Evolutionary conservation across 2,797 vertebrate species (phyloP).

Genomic region (Loris lydekkerianus): DNA sequence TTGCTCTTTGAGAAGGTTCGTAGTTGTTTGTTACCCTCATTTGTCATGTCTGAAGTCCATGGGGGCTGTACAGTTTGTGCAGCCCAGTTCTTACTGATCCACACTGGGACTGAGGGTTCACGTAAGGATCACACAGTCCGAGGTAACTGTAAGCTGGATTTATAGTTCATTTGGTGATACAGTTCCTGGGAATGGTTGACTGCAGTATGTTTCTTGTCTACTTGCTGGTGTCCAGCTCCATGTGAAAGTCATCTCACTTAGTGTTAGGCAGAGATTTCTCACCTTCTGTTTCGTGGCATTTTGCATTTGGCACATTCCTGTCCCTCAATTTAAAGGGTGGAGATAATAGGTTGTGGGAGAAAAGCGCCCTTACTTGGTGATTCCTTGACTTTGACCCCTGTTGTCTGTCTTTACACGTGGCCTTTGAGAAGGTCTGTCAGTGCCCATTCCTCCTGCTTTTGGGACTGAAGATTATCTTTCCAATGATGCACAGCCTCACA

Average conservation of each 20-base stretch:
- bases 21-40: not conserved
- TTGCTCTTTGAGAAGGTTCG: not conserved
- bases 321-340: not conserved
- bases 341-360: not conserved
- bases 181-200: not conserved
- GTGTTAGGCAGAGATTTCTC: not conserved
- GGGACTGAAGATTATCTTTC: not conserved
- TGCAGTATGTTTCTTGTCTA: not conserved
- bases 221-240: not conserved
- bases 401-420: not conserved
- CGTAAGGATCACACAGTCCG: not conserved
- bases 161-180: not conserved
- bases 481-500: not conserved
- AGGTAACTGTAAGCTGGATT: not conserved
- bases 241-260: not conserved
- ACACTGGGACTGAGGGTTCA: not conserved
- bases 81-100: too few species aligned
- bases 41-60: not conserved
- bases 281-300: not conserved
- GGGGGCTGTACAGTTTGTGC: not conserved
- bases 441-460: not conserved
- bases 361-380: not conserved
- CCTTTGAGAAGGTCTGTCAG: not conserved
- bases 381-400: not conserved
- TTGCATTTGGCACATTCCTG: not conserved